Base-by-base conservation (phyloP, 1,140 invertebrate genomes). In the Vanessa atalanta region DNA sequence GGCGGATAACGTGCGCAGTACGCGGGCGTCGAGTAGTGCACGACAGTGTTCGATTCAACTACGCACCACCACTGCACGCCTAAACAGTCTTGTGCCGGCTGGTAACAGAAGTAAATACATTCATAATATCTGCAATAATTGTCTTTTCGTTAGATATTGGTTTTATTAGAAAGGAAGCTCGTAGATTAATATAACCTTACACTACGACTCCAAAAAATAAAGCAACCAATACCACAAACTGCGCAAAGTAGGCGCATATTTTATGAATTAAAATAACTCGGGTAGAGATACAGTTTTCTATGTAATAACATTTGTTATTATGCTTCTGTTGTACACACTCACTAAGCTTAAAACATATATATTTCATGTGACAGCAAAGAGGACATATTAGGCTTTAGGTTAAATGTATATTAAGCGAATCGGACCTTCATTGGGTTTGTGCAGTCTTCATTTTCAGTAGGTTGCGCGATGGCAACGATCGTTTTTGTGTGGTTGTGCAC, bases 1-100 rank as follows among this genome's bases (percentile, higher is more conserved):
- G 72, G 77, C 14, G 71, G 86, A 78, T 75, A 84, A 3, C 81
- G 79, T 11, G 71, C 72, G 74, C 84, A 83, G 75, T 88, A 69
- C 12, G 72, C 65, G 8, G 85, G 86, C 14, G 80, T 88, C 5
- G 86, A 82, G 70, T 90, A 90, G 73, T 89, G 83, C 12, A 75
- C 75, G 20, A 69, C 51, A 2, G 68, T 31, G 31, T 60, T 47
- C 16, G 86, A 74, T 9, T 67, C 73, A 5, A 88, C 70, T 7
- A 72, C n/a, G 65, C 85, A 86, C 61, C 72, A 79, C 87, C 87
- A 91, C 0, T 43, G 68, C 15, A 75, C 67, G 26, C 83, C 88
- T 7, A 13, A 0, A n/a, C 84, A 86, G 37, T 90, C 88, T 0
- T 65, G n/a, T 16, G 57, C 64, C 9, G 69, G 71, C 84, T 87